Evolutionary conservation across 92 coral and sea anemone species (phyloP), one percentile per base, ranked within the genome.

Genomic region (Epizoanthus illoricatus): DNA sequence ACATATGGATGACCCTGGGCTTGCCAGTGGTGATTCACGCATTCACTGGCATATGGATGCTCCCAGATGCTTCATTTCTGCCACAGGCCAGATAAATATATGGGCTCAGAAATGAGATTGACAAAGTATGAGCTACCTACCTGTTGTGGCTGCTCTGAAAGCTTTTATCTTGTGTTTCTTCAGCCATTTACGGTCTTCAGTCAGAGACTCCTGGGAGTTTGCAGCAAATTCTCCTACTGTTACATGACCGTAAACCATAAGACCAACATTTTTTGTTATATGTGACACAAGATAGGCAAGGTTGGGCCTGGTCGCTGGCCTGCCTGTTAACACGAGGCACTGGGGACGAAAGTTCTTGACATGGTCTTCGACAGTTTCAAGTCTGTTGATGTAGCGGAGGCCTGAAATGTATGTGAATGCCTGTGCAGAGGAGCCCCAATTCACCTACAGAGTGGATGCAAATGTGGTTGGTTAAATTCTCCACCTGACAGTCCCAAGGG

Each of bases 321-420:
- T 88, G 9, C 99, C 99, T 0, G 94, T 84, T 55, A 97, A 87
- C 20, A 90, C 99, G 42, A 97, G 86, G 84, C 98, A 97, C 84
- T 97, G 98, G 40, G 99, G 99, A 9, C 99, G 98, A 69, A 88
- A 97, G 89, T 97, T 97, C 89, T 97, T 97, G 81, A 97, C 99
- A 65, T 97, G 99, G 24, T 97, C 98, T 17, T 84, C 98, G 28
- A 92, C 92, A 23, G 80, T 84, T 18, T 94, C 95, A 39, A 94
- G 92, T 57, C 89, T 87, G 74, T 80, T 85, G 47, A 89, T 87
- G 87, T 88, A 90, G 54, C 91, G 89, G 45, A 97, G 93, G 3
- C 94, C 95, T 2, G 92, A 92, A 79, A 89, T 90, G 86, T 93
- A 97, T 42, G 94, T 88, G 84, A 87, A 92, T 0, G 99, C 99